Evolutionary conservation across 2,888 invertebrate genomes (phyloP), one percentile per base, ranked within the genome.

Genomic region (Xiphydria camelus): DNA sequence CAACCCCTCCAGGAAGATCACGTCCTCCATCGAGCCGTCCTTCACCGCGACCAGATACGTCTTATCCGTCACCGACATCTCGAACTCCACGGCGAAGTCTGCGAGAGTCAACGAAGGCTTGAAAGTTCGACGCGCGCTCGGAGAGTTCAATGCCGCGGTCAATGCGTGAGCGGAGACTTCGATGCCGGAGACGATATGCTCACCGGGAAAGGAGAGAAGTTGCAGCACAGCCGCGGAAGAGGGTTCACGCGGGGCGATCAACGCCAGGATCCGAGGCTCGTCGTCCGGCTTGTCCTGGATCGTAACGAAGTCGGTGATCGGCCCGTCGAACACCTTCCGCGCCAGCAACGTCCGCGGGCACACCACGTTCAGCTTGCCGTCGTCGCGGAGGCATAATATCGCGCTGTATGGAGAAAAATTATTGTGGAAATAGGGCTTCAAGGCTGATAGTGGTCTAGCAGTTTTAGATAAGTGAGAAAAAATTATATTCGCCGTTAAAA

Each of bases 1-100:
- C 14, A 61, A 54, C 9, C 64, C 64, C 58, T 77, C 76, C 22
- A 77, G 37, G 40, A 67, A 75, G 17, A 75, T 45, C 9, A 75
- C 53, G 44, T 67, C 65, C 41, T 73, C 73, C 40, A 55, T 50
- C 7, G 49, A 60, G 19, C 57, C 52, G 7, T 60, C 57, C 14
- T 62, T 55, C 20, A 66, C 42, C 32, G 66, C 55, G 3, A 76
- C 55, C 25, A 77, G 57, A 46, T 61, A 66, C 2, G 62, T 66
- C n/a, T 50, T 53, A 10, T 37, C 45, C 9, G 69, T 51, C 18
- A 75, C 70, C 33, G 55, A 40, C 34, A 76, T 61, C 31, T 67
- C 59, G 40, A 73, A 70, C 22, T 65, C 69, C 2, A 62, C 49
- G 38, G 68, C 47, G 31, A 72, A 67, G 7, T 29, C 29, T 29